Percentiles rank a stretch among this genome's conserved stretches.
These are phyloP conservation scores for Chrosomus eos DNA, from an alignment of 2,797 vertebrate species.

Conservation along the genomic window DNA sequence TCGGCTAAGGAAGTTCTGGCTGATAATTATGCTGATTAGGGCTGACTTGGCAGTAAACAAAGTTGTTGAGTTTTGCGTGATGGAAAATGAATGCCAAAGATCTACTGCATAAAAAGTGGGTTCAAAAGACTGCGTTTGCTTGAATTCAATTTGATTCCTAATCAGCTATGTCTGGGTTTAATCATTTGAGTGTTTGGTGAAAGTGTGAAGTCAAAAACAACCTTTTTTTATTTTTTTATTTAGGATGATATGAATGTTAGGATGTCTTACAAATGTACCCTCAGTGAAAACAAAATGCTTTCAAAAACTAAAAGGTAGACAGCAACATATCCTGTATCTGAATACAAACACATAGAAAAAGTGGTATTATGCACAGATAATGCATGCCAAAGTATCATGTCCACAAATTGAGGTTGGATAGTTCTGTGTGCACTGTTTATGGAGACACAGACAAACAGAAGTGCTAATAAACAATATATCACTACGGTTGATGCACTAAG, in stretches of 20 bases:
- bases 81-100: constrained; percentile 1
- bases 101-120: background rate
- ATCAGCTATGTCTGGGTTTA: background rate
- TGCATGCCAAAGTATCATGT: background rate
- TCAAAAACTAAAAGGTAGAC: background rate
- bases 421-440: background rate
- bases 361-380: background rate
- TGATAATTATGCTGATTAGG: constrained; percentile 29
- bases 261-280: background rate
- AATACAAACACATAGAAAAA: background rate
- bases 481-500: too few species aligned
- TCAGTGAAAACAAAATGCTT: background rate
- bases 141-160: background rate
- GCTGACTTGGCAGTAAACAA: constrained; percentile 16
- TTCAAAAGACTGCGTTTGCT: background rate
- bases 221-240: too few species aligned
- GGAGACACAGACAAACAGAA: background rate
- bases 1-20: background rate
- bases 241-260: background rate
- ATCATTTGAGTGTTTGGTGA: background rate
- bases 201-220: background rate
- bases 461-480: background rate
- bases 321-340: background rate
- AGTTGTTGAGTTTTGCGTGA: constrained; percentile 16
- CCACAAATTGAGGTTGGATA: background rate